Evolutionary conservation across 64 coral and sea anemone genomes (phyloP).

Genomic region (Stichodactyla helianthus): DNA sequence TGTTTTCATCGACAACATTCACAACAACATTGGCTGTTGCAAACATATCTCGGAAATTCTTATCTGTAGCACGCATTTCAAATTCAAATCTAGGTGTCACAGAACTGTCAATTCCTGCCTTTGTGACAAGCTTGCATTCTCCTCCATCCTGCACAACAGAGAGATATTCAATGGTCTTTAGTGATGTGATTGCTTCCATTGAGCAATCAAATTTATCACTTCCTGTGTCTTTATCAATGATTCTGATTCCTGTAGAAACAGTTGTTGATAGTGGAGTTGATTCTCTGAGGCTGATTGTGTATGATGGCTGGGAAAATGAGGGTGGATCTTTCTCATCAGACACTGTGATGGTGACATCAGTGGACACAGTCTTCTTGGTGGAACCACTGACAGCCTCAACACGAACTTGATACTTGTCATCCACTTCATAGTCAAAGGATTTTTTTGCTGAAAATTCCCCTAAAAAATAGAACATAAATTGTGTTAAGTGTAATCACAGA

Average conservation of each 20-base stretch:
- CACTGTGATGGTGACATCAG: constrained; percentile 23
- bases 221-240: constrained; percentile 34
- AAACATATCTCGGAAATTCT: constrained; percentile 60
- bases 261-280: neutral
- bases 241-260: constrained; percentile 21
- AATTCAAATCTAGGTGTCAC: constrained; percentile 43
- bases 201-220: constrained; percentile 33
- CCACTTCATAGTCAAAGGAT: constrained; percentile 50
- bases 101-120: constrained; percentile 18
- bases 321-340: constrained; percentile 44
- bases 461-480: neutral
- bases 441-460: constrained; percentile 34
- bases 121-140: constrained; percentile 46
- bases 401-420: constrained; percentile 33
- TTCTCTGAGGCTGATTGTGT: constrained; percentile 4
- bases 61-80: constrained; percentile 79
- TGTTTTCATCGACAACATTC: constrained; percentile 53
- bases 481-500: neutral
- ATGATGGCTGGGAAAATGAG: constrained; percentile 12
- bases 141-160: neutral
- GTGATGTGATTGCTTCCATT: constrained; percentile 33
- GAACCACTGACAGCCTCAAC: constrained; percentile 27
- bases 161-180: constrained; percentile 20
- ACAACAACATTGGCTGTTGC: constrained; percentile 58
- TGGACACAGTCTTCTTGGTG: constrained; percentile 10